A percentile compares a stretch with the other conserved stretches of the same genome.
Conservation (phyloP, 2,797 vertebrate genomes). For the Anniella stebbinsi region DNA sequence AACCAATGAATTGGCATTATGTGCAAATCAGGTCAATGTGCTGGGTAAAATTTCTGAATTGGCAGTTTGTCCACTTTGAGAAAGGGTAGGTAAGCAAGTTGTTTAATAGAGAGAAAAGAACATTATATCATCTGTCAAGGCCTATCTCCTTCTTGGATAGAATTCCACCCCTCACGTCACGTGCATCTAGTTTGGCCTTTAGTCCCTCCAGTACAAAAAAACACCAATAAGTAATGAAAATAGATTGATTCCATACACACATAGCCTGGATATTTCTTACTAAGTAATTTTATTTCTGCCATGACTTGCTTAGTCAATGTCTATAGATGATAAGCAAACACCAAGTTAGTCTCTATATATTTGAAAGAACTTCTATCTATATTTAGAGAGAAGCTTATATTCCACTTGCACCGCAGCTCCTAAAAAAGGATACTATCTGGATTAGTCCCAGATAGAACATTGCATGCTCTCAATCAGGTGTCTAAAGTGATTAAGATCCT, state of each 20-base stretch:
- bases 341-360: background rate
- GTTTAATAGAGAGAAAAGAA: background rate
- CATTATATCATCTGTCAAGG: background rate
- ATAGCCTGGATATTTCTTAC: conserved; percentile 18
- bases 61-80: background rate
- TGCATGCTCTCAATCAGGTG: fast-evolving
- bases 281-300: background rate
- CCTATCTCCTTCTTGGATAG: background rate
- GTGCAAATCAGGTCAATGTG: background rate
- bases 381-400: conserved; percentile 16
- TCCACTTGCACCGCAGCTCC: background rate
- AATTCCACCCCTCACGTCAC: background rate
- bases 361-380: conserved; percentile 33
- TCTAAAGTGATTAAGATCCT: background rate
- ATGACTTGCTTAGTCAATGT: conserved; percentile 23
- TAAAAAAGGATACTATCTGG: background rate
- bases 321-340: conserved; percentile 27
- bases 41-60: background rate
- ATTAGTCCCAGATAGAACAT: background rate
- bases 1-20: too few relatives aligned
- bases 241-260: conserved; percentile 16
- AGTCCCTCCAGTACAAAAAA: background rate
- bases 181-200: background rate
- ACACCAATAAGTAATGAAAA: conserved; percentile 10
- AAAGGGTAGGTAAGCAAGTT: background rate